Evolutionary conservation across 2,888 invertebrate species (phyloP), one percentile per base, ranked within the genome.

Genomic region (Crocallis elinguaria): DNA sequence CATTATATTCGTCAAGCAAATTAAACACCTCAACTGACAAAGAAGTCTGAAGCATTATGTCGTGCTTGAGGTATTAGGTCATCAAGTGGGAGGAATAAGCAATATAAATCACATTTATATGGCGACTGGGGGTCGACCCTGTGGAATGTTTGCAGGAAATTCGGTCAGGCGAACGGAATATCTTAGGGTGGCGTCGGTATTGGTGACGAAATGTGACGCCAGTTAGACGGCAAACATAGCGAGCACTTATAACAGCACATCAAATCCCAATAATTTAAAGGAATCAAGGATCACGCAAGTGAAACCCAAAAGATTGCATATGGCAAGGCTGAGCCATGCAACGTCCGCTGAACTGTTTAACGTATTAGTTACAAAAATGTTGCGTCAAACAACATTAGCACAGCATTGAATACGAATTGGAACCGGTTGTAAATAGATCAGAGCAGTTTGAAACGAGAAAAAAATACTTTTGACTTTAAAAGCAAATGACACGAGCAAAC

Each of bases 291-390:
- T 66, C 58, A 55, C 50, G 53, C 63, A 69, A 71, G 66, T 65
- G 70, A 73, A 71, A 70, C 64, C 61, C 53, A 63, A 66, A 65
- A 39, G 37, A 57, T 38, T 58, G 61, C 52, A 54, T 60, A 60
- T 56, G 29, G 58, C 71, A 69, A 73, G 71, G 73, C 46, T 69
- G 38, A 38, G 29, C 13, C 14, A 52, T 67, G 78, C 69, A 76
- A 74, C 57, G 60, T 75, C 70, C 69, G 69, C 46, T 38, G 19
- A 46, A 39, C 60, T 54, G 29, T 30, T 62, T 56, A 56, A 37
- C 58, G 59, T 64, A 55, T 62, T 60, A 23, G 55, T 63, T 62
- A 49, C 59, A 56, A 58, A 67, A 68, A 66, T 45, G 59, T 74
- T 75, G 67, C 77, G 21, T 33, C 36, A 48, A 43, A 8, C 13